Evolutionary conservation across 2,888 invertebrate species (phyloP).

Genomic region (Cephus runcator): DNA sequence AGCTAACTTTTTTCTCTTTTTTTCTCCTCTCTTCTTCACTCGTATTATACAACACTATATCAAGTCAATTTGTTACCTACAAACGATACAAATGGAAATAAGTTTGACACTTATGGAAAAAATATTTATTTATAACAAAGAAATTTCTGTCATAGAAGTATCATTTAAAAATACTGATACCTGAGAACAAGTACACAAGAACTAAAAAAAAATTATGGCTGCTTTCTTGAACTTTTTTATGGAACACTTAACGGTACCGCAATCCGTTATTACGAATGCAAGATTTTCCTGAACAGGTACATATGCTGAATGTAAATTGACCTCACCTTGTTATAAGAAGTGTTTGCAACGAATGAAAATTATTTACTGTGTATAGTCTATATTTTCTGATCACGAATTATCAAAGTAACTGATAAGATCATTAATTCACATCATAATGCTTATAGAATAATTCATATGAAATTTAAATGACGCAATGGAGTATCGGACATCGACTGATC

Average conservation of each 20-base stretch:
- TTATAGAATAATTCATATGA: no score
- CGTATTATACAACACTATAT: neutral
- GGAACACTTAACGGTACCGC: conserved; percentile 40
- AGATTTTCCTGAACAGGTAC: conserved; percentile 28
- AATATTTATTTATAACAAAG: neutral
- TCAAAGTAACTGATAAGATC: no score
- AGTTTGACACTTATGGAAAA: neutral
- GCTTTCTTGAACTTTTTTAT: conserved; percentile 13
- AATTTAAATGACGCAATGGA: neutral
- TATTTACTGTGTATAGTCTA: no score
- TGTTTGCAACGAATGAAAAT: no score
- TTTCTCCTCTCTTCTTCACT: neutral
- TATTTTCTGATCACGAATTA: no score
- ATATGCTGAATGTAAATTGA: no score
- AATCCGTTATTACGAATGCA: conserved; percentile 29
- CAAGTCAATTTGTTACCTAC: neutral
- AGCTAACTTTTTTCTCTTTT: neutral
- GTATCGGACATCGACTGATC: neutral
- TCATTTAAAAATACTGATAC: neutral
- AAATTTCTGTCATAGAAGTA: neutral
- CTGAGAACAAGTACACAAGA: neutral
- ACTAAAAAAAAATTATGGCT: neutral
- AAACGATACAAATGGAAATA: neutral
- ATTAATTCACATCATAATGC: no score
- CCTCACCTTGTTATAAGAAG: no score